Evolutionary conservation across 2,888 invertebrate species (phyloP).

Genomic region (Venusia cambrica): DNA sequence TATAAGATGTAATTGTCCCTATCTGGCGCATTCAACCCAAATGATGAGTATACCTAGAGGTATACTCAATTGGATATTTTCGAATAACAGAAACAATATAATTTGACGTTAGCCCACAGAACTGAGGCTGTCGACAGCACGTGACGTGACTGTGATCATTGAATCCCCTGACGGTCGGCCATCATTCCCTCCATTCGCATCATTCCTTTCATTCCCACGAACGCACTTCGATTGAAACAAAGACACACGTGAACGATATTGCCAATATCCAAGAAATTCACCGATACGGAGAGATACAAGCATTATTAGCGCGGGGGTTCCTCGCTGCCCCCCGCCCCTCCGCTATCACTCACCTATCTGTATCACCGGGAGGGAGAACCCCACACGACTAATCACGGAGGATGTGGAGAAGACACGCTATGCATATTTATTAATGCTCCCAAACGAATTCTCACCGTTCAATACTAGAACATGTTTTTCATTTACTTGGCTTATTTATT

Average conservation of each 20-base stretch:
- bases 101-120: constrained; percentile 11
- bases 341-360: constrained; percentile 78
- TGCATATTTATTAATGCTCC: constrained; percentile 78
- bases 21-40: no score
- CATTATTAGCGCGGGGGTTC: constrained; percentile 75
- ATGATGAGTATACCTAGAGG: no score
- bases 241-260: constrained; percentile 74
- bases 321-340: constrained; percentile 70
- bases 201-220: no score
- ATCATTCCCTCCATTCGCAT: no score
- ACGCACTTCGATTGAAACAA: constrained; percentile 64
- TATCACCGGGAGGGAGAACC: constrained; percentile 60
- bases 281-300: constrained; percentile 68
- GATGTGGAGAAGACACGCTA: constrained; percentile 77
- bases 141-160: constrained; percentile 28
- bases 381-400: constrained; percentile 77
- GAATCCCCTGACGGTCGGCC: constrained; percentile 22
- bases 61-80: no score
- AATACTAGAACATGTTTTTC: constrained; percentile 70
- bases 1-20: no score
- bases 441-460: constrained; percentile 70
- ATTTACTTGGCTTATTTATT: constrained; percentile 74
- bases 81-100: constrained; percentile 8
- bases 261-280: constrained; percentile 76
- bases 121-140: constrained; percentile 27